These are phyloP conservation scores for Rhopalosiphum maidis DNA, from an alignment of 1,140 invertebrate species.

Conservation along the genomic window DNA sequence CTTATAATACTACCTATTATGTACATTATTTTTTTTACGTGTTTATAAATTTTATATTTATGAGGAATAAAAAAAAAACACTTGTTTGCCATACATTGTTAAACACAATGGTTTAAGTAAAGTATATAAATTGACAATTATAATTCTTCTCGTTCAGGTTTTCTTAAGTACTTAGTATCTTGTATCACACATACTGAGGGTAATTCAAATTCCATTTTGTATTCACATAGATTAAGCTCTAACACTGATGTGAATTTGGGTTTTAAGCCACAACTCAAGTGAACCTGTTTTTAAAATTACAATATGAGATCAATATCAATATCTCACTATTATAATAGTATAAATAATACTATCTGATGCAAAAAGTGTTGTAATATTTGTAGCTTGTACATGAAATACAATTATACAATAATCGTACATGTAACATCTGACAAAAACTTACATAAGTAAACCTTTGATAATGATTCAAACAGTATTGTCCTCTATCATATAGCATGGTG, in stretches of 20 bases:
- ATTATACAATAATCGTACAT: neutral
- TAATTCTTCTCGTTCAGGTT: slow-evolving; percentile 36
- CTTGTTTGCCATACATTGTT: neutral
- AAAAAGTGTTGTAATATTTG: neutral
- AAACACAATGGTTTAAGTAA: neutral
- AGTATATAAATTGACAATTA: neutral
- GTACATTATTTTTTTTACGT: neutral
- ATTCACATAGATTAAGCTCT: slow-evolving; percentile 25
- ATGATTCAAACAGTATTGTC: slow-evolving; percentile 30
- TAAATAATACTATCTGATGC: neutral
- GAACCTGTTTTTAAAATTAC: slow-evolving; percentile 2
- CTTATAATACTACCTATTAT: neutral
- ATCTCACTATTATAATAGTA: neutral
- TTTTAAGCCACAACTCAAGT: neutral
- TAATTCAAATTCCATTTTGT: slow-evolving; percentile 28
- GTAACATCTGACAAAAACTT: neutral
- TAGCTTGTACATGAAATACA: neutral
- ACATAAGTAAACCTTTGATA: slow-evolving; percentile 18
- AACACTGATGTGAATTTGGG: neutral
- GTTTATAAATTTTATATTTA: neutral
- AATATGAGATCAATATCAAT: neutral
- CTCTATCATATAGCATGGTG: slow-evolving; percentile 32
- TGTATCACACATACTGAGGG: neutral
- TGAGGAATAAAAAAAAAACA: neutral
- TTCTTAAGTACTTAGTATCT: neutral